Evolutionary conservation across 2,113 vertebrate genomes (phyloP).

Genomic region (Lipophrys pholis): DNA sequence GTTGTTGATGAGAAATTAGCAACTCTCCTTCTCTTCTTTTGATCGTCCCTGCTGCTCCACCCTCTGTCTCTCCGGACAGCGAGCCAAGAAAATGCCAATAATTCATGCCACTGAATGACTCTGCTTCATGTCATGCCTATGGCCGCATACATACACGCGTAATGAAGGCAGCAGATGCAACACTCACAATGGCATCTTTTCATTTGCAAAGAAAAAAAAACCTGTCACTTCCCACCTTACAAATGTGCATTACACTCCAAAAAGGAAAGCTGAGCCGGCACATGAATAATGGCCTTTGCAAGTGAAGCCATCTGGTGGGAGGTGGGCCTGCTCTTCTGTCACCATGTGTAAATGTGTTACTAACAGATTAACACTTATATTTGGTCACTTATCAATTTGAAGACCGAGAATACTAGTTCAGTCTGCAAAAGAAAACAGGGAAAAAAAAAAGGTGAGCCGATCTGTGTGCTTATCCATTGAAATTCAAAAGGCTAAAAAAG

Average conservation of each 20-base stretch:
- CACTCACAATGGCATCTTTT: neutral
- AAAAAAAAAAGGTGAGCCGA: too few relatives aligned
- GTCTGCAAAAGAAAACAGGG: too few relatives aligned
- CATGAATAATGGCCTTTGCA: neutral
- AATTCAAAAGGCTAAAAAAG: neutral
- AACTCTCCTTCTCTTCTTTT: neutral
- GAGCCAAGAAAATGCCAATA: slow-evolving; percentile 24
- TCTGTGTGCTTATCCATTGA: neutral
- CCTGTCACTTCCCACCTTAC: neutral
- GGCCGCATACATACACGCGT: neutral
- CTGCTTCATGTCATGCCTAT: neutral
- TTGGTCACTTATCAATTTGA: too few relatives aligned
- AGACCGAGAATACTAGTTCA: too few relatives aligned
- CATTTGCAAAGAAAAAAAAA: neutral
- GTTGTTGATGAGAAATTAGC: slow-evolving; percentile 13
- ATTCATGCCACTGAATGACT: slow-evolving; percentile 41
- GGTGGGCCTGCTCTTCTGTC: neutral
- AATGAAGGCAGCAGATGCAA: neutral
- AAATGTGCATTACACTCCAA: neutral
- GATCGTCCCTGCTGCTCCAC: neutral
- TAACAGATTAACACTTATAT: too few relatives aligned
- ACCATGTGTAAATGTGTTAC: too few relatives aligned
- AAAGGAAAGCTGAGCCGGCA: neutral
- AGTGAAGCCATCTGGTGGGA: slow-evolving; percentile 4
- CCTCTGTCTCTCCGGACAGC: slow-evolving; percentile 33